Conservation (phyloP, 2,888 invertebrate genomes). For the Crioceris asparagi region DNA sequence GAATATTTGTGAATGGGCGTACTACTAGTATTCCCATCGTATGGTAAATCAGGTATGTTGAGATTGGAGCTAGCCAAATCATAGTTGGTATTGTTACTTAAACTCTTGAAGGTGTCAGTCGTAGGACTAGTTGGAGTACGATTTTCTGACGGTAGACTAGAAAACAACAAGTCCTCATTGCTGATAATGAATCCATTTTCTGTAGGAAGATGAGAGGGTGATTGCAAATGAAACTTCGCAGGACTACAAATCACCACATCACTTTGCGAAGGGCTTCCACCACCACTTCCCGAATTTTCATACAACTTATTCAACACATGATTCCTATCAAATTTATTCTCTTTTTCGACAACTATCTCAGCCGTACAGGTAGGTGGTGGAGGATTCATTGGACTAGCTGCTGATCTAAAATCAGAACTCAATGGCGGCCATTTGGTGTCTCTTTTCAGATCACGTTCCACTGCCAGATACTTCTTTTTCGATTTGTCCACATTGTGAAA, state of each 20-base stretch:
- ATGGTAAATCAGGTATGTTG: constrained; percentile 29
- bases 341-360: constrained; percentile 43
- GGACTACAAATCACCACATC: too few relatives aligned
- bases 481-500: constrained; percentile 48
- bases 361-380: constrained; percentile 39
- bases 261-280: neutral
- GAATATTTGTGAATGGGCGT: constrained; percentile 7
- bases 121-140: constrained; percentile 21
- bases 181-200: constrained; percentile 21
- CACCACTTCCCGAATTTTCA: constrained; percentile 5
- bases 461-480: constrained; percentile 51
- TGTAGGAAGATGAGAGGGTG: constrained; percentile 5
- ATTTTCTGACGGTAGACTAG: constrained; percentile 24
- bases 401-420: constrained; percentile 37
- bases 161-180: constrained; percentile 26
- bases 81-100: constrained; percentile 25
- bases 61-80: constrained; percentile 26
- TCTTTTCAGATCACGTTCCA: constrained; percentile 47
- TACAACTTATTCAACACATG: constrained; percentile 42
- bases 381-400: constrained; percentile 32
- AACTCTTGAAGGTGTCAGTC: constrained; percentile 26
- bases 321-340: constrained; percentile 38
- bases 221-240: neutral
- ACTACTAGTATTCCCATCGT: constrained; percentile 17
- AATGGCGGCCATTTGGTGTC: constrained; percentile 57